Percentiles rank a stretch among this genome's conserved stretches.
These are phyloP conservation scores for Erannis defoliaria DNA, from an alignment of 2,888 invertebrate species.

Conservation along the genomic window DNA sequence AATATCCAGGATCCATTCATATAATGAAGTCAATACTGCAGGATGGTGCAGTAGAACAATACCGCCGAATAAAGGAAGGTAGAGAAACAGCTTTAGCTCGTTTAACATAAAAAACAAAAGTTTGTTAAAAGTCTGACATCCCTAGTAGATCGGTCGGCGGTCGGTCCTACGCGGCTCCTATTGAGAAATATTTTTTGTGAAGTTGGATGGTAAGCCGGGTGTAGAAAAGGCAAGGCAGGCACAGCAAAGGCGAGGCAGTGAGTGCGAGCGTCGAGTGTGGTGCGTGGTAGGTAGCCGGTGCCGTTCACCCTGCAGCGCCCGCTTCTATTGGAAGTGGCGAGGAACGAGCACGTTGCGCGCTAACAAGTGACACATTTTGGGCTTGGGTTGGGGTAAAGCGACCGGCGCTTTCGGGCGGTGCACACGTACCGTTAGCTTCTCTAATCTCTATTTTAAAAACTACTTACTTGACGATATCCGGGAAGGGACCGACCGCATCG, in stretches of 20 bases:
- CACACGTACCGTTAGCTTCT: slow-evolving; percentile 85
- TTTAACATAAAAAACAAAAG: slow-evolving; percentile 55
- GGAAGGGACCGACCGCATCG: slow-evolving; percentile 82
- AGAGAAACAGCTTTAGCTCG: slow-evolving; percentile 28
- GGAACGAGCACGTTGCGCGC: slow-evolving; percentile 60
- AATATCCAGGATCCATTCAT: slow-evolving; percentile 13
- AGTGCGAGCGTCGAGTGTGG: slow-evolving; percentile 39
- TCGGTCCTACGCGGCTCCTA: slow-evolving; percentile 55
- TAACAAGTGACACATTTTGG: slow-evolving; percentile 81
- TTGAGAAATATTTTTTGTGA: slow-evolving; percentile 62
- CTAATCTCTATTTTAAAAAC: slow-evolving; percentile 86
- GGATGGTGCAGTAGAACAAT: slow-evolving; percentile 31
- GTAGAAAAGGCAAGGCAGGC: slow-evolving; percentile 44
- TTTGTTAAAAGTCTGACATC: slow-evolving; percentile 55
- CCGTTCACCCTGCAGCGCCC: slow-evolving; percentile 69
- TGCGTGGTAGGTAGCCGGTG: slow-evolving; percentile 58
- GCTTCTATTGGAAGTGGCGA: slow-evolving; percentile 57
- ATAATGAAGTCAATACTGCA: too few species aligned
- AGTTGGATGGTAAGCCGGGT: slow-evolving; percentile 47
- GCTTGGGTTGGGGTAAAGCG: slow-evolving; percentile 74
- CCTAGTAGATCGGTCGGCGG: slow-evolving; percentile 56
- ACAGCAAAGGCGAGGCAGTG: slow-evolving; percentile 43
- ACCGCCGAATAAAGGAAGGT: slow-evolving; percentile 31
- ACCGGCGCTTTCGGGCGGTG: slow-evolving; percentile 83
- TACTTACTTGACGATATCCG: slow-evolving; percentile 83